A percentile compares a stretch with the other conserved stretches of the same genome.
Evolutionary conservation across 2,797 vertebrate species (phyloP).

Genomic region (Dendrocincla tyrannina): DNA sequence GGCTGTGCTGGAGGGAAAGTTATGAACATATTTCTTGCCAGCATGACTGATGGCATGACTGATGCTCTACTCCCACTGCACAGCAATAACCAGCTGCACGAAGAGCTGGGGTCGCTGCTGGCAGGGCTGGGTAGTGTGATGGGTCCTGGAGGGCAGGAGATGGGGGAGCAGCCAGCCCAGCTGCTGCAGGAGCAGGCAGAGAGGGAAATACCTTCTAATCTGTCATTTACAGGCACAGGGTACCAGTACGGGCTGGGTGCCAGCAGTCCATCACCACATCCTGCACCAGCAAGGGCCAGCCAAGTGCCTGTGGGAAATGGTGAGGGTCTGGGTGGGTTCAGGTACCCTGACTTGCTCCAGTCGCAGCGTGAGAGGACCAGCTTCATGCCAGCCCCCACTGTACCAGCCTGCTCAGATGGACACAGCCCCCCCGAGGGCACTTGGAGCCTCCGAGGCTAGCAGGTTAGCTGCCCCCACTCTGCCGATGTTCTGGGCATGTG

Average conservation of each 20-base stretch:
- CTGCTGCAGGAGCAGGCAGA: not conserved
- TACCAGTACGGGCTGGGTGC: rapidly evolving
- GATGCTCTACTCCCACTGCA: not conserved
- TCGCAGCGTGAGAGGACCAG: rapidly evolving
- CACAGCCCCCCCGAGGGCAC: not conserved
- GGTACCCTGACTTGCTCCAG: not conserved
- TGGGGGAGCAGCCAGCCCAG: not conserved
- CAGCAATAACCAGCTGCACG: not conserved
- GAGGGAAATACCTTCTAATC: not conserved
- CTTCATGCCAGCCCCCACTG: not conserved
- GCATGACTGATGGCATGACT: not conserved
- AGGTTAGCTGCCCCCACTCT: rapidly evolving
- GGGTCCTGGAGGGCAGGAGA: not conserved
- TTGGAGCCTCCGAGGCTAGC: rapidly evolving
- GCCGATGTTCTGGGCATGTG: rapidly evolving
- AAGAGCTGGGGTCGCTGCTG: not conserved
- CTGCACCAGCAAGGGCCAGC: not conserved
- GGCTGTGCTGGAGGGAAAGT: not conserved
- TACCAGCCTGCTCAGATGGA: rapidly evolving
- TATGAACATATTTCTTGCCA: not conserved
- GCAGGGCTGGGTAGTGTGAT: not conserved
- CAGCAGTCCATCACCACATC: rapidly evolving
- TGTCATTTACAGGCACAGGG: not conserved
- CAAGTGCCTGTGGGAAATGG: not conserved
- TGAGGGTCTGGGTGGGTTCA: rapidly evolving